A percentile compares a stretch with the other conserved stretches of the same genome.
phyloP scores from a whole-genome alignment of 2,888 invertebrate genomes.

The Spatulosminthurus flaviceps region DNA sequence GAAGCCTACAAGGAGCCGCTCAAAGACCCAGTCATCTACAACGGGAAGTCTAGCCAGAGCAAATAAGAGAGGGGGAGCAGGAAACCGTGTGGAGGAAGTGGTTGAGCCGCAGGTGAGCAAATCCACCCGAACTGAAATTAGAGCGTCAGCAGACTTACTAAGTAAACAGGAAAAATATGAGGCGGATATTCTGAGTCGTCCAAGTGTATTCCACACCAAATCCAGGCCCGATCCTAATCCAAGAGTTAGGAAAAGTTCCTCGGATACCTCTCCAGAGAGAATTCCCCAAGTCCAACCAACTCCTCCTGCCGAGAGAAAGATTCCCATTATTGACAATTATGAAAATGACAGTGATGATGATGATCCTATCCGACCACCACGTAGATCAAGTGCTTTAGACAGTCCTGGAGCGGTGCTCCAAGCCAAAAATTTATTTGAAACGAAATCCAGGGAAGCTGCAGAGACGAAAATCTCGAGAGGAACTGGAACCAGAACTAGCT shows the following conservation, averaged over 20 bases:
- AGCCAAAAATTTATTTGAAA: constrained; percentile 78
- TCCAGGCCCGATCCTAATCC: constrained; percentile 58
- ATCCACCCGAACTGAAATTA: constrained; percentile 24
- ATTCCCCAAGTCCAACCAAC: not conserved
- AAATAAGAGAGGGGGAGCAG: constrained; percentile 29
- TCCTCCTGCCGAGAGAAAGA: not conserved
- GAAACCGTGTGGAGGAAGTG: constrained; percentile 16
- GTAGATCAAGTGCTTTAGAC: constrained; percentile 68
- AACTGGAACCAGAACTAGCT: constrained; percentile 29
- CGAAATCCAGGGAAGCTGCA: constrained; percentile 67
- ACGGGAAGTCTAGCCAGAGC: constrained; percentile 21
- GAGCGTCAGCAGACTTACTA: constrained; percentile 14
- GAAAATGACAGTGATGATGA: constrained; percentile 49
- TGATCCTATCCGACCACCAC: constrained; percentile 54
- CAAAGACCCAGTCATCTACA: not conserved
- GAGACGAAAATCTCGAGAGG: constrained; percentile 52
- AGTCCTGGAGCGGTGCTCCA: constrained; percentile 72
- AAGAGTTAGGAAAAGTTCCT: constrained; percentile 49
- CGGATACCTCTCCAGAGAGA: constrained; percentile 55
- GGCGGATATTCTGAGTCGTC: constrained; percentile 61
- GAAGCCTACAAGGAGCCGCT: constrained; percentile 37
- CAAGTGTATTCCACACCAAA: constrained; percentile 51
- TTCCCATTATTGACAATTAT: not conserved
- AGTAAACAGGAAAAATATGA: constrained; percentile 58
- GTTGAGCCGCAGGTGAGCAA: constrained; percentile 31